These are phyloP conservation scores for Drosophila eohydei DNA, from an alignment of 2,888 invertebrate genomes.

Conservation along the genomic window DNA sequence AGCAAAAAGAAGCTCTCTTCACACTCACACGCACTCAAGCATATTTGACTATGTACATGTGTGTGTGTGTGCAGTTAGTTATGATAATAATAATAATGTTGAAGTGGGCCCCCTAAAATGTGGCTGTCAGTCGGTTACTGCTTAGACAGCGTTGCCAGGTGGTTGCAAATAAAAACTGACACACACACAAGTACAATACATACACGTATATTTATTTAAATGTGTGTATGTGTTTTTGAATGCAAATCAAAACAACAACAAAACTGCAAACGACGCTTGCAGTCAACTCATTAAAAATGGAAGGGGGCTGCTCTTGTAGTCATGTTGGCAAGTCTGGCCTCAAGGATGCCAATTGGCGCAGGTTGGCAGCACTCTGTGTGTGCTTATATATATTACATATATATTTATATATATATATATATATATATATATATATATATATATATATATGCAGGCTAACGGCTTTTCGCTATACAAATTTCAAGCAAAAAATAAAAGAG, in stretches of 20 bases:
- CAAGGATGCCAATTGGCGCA: constrained; percentile 73
- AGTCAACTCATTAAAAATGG: constrained; percentile 11
- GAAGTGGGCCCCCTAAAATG: constrained; percentile 8
- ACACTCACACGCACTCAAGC: constrained; percentile 8
- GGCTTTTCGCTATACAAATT: constrained; percentile 65
- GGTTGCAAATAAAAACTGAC: constrained; percentile 34
- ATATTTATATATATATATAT: constrained; percentile 28
- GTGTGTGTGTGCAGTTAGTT: constrained; percentile 59
- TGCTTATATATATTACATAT: constrained; percentile 35
- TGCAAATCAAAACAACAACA: constrained; percentile 60
- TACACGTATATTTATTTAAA: constrained; percentile 15
- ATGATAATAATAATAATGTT: constrained; percentile 62
- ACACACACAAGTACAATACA: background rate
- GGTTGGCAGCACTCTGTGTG: constrained; percentile 65
- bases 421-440: constrained; percentile 30
- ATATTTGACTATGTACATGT: constrained; percentile 2
- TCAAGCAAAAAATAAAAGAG: constrained; percentile 41
- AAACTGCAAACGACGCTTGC: constrained; percentile 34
- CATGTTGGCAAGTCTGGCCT: constrained; percentile 50
- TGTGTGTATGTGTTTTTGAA: constrained; percentile 25
- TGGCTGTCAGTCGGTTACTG: constrained; percentile 19
- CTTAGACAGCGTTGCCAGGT: constrained; percentile 47
- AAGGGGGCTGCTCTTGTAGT: constrained; percentile 24
- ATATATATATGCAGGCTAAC: constrained; percentile 55
- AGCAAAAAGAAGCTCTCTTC: constrained; percentile 46